Base-by-base conservation (phyloP, 2,113 vertebrate species). In the Neolamprologus toae region DNA sequence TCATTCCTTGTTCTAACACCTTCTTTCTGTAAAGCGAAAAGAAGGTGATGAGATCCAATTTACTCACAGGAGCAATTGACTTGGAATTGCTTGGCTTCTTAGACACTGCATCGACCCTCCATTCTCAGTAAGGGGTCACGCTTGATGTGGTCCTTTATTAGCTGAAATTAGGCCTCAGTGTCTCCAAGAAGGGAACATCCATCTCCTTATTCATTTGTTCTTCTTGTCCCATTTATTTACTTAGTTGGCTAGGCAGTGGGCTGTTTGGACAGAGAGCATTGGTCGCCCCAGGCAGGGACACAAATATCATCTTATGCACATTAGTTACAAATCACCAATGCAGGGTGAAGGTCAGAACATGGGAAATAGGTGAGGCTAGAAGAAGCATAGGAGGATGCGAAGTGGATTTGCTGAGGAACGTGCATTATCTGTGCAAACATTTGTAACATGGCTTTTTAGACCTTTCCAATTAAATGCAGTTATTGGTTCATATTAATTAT, bases 71-170 rank as follows among this genome's bases (percentile, higher is more conserved):
- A 94, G 88, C 92, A 89, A 95, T 92, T 90, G 93, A 94, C 87
- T 88, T 42, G 90, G 91, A 87, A 95, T 95, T 92, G 86, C 91
- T 85, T 53, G 31, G 79, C 80, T 90, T 71, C 89, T 89, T 90
- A 83, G 86, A 90, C 93, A 87, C 91, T 68, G 55, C 81, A 90
- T 93, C 89, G 90, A 93, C 93, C 94, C 88, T 82, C 53, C 47
- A 21, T 83, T 91, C 87, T 40, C 91, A 83, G 91, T n/a, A 13
- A 88, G 91, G 93, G 94, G 93, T 90, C 91, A 93, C 84, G 93
- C 93, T 92, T 93, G 86, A 94, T 90, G 86, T 86, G 91, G n/a
- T 94, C 93, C 89, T 95, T 94, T 95, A 95, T 95, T 92, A 95
- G 88, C 90, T 90, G 88, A 94, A 95, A 96, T 96, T 95, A 95